Evolutionary conservation across 2,888 invertebrate genomes (phyloP), one percentile per base, ranked within the genome.

Genomic region (Drosophila nigritarsus): DNA sequence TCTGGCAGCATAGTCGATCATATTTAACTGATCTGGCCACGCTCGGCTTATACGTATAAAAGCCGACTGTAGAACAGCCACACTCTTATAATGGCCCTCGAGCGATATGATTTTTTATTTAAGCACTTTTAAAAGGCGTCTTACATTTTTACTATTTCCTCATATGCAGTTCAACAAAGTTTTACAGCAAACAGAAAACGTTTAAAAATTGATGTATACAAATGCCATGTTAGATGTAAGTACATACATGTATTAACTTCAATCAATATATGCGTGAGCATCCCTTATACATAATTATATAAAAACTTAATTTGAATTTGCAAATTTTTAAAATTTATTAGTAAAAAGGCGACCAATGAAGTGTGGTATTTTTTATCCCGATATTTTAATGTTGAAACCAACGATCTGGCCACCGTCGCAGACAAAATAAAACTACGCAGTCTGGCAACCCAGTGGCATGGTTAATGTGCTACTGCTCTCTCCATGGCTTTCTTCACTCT

Each of bases 401-500:
- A n/a, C 24, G 0, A 18, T 72, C 36, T 63, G 59, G 60, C 42
- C 20, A 54, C 2, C 3, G 20, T 3, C 15, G 40, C 18, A 32
- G 0, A 11, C 13, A 53, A 54, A 50, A 11, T 32, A 32, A 32
- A 32, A 32, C 32, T 7, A 4, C 24, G 13, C 29, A 29, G 51
- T 78, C 71, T 75, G 78, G 78, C 67, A 80, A 4, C 71, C 24
- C 59, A 29, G 11, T 51, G 15, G 20, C 32, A 63, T 66, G 54
- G 61, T 75, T 78, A 63, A 75, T 78, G 78, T 48, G 80, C 71
- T 78, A 78, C 76, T 78, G 78, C 78, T 78, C 80, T 80, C 76
- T 75, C 80, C 64, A 42, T 70, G 69, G 62, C 66, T 73, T 79
- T 80, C 82, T 81, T 78, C 68, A 80, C 80, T 80, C 82, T 79